Conservation (phyloP, 2,797 vertebrate genomes). For the Chiloscyllium punctatum region DNA sequence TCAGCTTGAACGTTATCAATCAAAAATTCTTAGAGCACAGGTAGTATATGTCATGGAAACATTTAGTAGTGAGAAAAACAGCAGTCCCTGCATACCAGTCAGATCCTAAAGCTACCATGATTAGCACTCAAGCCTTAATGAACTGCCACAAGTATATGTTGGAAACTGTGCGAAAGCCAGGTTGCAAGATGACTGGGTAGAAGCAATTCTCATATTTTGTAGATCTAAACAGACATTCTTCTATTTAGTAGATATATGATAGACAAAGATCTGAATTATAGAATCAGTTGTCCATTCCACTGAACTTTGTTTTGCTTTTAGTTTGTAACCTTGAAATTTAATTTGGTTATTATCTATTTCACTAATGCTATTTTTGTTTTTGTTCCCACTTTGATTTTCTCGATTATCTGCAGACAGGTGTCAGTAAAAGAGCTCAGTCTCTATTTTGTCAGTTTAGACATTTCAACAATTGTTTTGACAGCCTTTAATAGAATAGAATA, state of each 20-base stretch:
- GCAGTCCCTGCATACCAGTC: slow-evolving; percentile 22
- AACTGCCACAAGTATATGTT: slow-evolving; percentile 36
- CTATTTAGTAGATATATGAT: neutral
- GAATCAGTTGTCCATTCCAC: neutral
- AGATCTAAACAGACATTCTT: neutral
- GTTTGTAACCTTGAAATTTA: neutral
- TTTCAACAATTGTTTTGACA: neutral
- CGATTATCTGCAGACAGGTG: neutral
- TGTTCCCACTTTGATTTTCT: neutral
- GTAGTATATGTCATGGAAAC: slow-evolving; percentile 37
- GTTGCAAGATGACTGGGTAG: neutral
- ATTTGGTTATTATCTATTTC: neutral
- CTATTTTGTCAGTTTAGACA: neutral
- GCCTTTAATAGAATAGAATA: neutral
- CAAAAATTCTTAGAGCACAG: slow-evolving; percentile 40
- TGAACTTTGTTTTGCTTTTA: neutral
- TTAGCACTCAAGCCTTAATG: slow-evolving; percentile 42
- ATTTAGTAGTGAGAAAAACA: slow-evolving; percentile 40
- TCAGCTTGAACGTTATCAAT: slow-evolving; percentile 36
- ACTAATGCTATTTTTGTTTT: neutral
- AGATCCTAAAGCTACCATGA: slow-evolving; percentile 39
- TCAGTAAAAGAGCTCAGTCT: neutral
- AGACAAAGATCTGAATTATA: too few species aligned
- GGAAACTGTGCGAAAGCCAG: neutral
- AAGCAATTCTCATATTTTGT: neutral